A percentile compares a stretch with the other conserved stretches of the same genome.
These are phyloP conservation scores for Orthonevra nobilis DNA, from an alignment of 2,888 invertebrate species.

Conservation along the genomic window DNA sequence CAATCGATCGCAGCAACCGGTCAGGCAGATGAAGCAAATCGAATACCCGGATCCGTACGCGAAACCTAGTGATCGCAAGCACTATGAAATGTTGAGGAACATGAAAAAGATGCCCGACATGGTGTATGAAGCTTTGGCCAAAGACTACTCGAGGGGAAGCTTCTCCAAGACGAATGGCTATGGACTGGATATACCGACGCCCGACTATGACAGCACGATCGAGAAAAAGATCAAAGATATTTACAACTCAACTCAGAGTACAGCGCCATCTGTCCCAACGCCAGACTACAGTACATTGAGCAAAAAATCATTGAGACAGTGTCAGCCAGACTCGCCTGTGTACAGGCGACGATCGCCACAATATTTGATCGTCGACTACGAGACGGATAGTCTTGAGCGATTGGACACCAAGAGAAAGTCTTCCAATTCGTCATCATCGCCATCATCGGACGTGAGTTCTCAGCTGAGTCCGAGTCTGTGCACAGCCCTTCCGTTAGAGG, in stretches of 20 bases:
- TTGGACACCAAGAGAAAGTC: constrained; percentile 81
- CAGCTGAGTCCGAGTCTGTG: constrained; percentile 89
- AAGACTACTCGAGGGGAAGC: constrained; percentile 75
- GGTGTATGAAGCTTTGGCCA: constrained; percentile 85
- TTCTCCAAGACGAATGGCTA: constrained; percentile 54
- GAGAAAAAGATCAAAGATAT: constrained; percentile 79
- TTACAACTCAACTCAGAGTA: constrained; percentile 78
- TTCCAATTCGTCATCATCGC: constrained; percentile 81
- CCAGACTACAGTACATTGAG: constrained; percentile 80
- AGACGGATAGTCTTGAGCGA: constrained; percentile 88
- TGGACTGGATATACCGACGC: constrained; percentile 78
- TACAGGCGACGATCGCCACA: constrained; percentile 79
- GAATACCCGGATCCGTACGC: constrained; percentile 78
- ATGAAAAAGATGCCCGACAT: constrained; percentile 82
- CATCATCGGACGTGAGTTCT: constrained; percentile 82
- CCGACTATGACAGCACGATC: constrained; percentile 80
- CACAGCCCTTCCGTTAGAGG: constrained; percentile 88
- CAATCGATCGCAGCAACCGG: constrained; percentile 74
- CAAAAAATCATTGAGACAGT: constrained; percentile 77
- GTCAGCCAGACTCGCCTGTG: constrained; percentile 80
- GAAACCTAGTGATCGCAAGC: constrained; percentile 76
- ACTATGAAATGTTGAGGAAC: constrained; percentile 78
- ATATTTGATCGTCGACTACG: constrained; percentile 84
- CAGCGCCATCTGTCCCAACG: constrained; percentile 79
- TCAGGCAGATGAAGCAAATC: constrained; percentile 74